Percentiles rank a stretch among this genome's conserved stretches.
These are phyloP conservation scores for Orthonevra nobilis DNA, from an alignment of 2,888 invertebrate genomes.

Conservation along the genomic window DNA sequence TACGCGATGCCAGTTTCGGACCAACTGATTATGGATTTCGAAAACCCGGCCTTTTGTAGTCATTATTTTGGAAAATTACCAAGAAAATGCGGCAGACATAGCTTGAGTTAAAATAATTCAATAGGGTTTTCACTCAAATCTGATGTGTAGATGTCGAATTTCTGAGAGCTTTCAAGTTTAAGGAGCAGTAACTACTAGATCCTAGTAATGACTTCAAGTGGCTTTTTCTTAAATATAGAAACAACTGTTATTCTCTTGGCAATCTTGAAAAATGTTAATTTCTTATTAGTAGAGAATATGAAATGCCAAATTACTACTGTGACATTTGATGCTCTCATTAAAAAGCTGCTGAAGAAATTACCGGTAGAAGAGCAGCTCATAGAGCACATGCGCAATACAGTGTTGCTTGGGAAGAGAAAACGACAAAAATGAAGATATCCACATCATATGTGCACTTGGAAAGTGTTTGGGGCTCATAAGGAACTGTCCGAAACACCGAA, in stretches of 20 bases:
- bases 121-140: slow-evolving; percentile 7
- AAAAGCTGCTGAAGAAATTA: slow-evolving; percentile 21
- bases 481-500: slow-evolving; percentile 8
- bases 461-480: slow-evolving; percentile 19
- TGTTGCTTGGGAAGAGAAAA: slow-evolving; percentile 4
- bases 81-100: slow-evolving; percentile 23
- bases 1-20: slow-evolving; percentile 59
- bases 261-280: too few species aligned
- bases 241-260: too few species aligned
- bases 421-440: slow-evolving; percentile 29
- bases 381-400: slow-evolving; percentile 54
- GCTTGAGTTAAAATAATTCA: neutral
- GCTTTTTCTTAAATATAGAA: too few species aligned
- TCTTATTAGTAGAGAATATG: too few species aligned
- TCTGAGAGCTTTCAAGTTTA: too few species aligned
- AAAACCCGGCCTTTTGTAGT: slow-evolving; percentile 54
- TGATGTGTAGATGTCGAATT: too few species aligned
- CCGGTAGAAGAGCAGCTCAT: slow-evolving; percentile 39
- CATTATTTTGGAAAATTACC: slow-evolving; percentile 39
- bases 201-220: too few species aligned
- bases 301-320: too few species aligned
- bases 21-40: slow-evolving; percentile 43
- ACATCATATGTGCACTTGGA: slow-evolving; percentile 62
- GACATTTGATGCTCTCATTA: too few species aligned
- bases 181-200: too few species aligned